Evolutionary conservation across 2,113 vertebrate species (phyloP).

Genomic region (Gobius niger): DNA sequence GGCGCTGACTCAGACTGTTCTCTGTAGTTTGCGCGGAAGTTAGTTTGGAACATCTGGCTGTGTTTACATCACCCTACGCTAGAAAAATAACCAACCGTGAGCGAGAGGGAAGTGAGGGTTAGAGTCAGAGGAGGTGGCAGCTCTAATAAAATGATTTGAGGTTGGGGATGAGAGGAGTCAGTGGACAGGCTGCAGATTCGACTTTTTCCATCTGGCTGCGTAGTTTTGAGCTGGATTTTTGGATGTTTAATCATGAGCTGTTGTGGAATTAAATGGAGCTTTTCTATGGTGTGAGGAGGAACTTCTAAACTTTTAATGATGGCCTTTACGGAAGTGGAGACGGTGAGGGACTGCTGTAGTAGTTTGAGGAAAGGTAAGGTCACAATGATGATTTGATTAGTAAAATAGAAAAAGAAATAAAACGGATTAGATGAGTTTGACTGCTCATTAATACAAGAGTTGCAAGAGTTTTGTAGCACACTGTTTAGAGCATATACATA

Average conservation of each 20-base stretch:
- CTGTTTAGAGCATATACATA: too few species aligned
- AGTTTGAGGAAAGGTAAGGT: constrained; percentile 61
- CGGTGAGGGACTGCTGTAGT: constrained; percentile 27
- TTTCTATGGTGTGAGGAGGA: not conserved
- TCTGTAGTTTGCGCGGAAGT: constrained; percentile 9
- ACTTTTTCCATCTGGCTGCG: not conserved
- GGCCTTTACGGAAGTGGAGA: constrained; percentile 55
- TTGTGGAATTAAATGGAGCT: not conserved
- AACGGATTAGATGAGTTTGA: not conserved
- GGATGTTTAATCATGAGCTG: not conserved
- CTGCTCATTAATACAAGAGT: too few species aligned
- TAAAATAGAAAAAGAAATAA: not conserved
- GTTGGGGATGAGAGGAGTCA: constrained; percentile 8
- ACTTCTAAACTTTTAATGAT: constrained; percentile 22
- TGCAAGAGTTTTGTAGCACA: too few species aligned
- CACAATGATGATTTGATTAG: not conserved
- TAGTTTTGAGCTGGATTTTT: not conserved
- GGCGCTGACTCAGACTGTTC: not conserved
- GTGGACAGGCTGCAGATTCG: not conserved
- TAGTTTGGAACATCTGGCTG: not conserved
- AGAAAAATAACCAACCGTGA: constrained; percentile 7
- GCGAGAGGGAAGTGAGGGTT: constrained; percentile 20
- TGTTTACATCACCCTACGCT: not conserved
- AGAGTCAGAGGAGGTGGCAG: not conserved
- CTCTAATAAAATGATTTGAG: not conserved